Percentiles rank a stretch among this genome's conserved stretches.
Conservation (phyloP, 2,888 invertebrate species). For the Drosophila lacicola region DNA sequence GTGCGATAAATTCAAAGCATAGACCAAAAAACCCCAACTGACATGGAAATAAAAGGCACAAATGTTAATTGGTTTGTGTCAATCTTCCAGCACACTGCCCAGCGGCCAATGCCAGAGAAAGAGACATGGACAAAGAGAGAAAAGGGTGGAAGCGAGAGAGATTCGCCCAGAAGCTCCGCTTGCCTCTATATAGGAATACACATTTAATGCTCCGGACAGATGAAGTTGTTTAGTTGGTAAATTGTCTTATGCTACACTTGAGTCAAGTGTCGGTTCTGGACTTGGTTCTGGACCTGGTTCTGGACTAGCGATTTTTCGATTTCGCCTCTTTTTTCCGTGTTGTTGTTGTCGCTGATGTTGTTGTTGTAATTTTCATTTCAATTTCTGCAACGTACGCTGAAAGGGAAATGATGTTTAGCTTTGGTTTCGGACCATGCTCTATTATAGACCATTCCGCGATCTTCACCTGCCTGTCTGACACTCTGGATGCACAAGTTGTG, state of each 20-base stretch:
- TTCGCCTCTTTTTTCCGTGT: slow-evolving; percentile 20
- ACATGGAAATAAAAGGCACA: slow-evolving; percentile 80
- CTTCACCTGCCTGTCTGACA: slow-evolving; percentile 56
- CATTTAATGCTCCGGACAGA: slow-evolving; percentile 69
- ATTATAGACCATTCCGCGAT: slow-evolving; percentile 60
- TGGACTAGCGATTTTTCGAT: slow-evolving; percentile 52
- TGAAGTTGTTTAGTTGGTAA: slow-evolving; percentile 79
- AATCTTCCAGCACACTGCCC: slow-evolving; percentile 72
- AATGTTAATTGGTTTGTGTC: slow-evolving; percentile 83
- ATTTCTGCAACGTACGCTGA: slow-evolving; percentile 73
- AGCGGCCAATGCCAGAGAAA: slow-evolving; percentile 41
- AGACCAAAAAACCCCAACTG: slow-evolving; percentile 59
- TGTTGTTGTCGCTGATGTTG: slow-evolving; percentile 21
- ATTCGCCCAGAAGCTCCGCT: slow-evolving; percentile 41
- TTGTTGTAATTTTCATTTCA: slow-evolving; percentile 77
- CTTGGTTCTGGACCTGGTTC: slow-evolving; percentile 33
- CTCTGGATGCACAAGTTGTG: slow-evolving; percentile 44
- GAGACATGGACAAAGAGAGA: not conserved
- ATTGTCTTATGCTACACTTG: slow-evolving; percentile 61
- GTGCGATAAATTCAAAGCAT: slow-evolving; percentile 82
- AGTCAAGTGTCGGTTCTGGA: slow-evolving; percentile 29
- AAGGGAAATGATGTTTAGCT: slow-evolving; percentile 74
- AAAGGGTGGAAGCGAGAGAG: not conserved
- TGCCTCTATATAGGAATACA: slow-evolving; percentile 58
- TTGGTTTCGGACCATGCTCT: slow-evolving; percentile 53